phyloP scores from a whole-genome alignment of 2,888 invertebrate genomes.

The Meteorus cinctellus region DNA sequence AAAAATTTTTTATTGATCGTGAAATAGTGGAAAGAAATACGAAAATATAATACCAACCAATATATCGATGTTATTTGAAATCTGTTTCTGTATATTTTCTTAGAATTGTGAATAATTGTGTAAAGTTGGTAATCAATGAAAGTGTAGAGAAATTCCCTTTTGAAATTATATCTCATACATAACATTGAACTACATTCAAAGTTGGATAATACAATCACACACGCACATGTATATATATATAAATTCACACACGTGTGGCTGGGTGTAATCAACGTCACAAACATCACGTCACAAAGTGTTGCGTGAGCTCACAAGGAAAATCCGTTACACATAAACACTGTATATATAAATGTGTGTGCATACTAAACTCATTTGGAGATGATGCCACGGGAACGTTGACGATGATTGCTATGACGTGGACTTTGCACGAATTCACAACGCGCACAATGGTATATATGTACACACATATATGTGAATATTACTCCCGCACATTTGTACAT shows the following conservation, averaged over 20 bases:
- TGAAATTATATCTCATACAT: not conserved
- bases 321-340: not conserved
- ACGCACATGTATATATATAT: not conserved
- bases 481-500: not conserved
- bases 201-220: not conserved
- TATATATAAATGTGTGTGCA: constrained; percentile 1
- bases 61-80: not conserved
- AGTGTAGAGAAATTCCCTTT: not conserved
- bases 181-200: constrained; percentile 8
- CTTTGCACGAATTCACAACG: constrained; percentile 25
- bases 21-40: not conserved
- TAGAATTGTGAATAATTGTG: no score
- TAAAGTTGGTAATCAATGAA: not conserved
- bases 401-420: constrained; percentile 51
- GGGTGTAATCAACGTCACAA: constrained; percentile 27
- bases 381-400: constrained; percentile 41
- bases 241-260: constrained; percentile 8
- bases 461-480: no score
- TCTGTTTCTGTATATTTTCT: no score
- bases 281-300: constrained; percentile 26
- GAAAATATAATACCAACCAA: not conserved
- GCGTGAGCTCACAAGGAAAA: constrained; percentile 26
- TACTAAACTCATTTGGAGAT: not conserved
- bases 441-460: constrained; percentile 21
- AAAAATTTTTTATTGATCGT: not conserved